Evolutionary conservation across 2,888 invertebrate species (phyloP).

Genomic region (Prosopocoilus inquinatus): DNA sequence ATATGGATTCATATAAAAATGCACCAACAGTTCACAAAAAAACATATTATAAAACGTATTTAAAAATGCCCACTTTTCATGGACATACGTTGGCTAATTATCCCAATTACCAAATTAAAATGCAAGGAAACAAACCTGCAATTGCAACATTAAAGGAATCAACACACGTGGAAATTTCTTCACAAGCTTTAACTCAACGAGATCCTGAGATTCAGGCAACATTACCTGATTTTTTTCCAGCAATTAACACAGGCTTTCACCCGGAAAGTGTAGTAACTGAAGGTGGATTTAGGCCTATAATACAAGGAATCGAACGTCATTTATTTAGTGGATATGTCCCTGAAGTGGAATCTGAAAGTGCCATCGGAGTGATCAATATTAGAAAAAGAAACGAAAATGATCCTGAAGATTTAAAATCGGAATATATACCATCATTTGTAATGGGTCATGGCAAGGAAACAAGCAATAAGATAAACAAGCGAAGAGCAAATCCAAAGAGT

Average conservation of each 20-base stretch:
- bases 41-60: no score
- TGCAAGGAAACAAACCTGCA: constrained; percentile 13
- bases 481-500: constrained; percentile 10
- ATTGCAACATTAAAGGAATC: constrained; percentile 14
- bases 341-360: constrained; percentile 53
- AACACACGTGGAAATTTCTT: constrained; percentile 42
- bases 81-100: no score
- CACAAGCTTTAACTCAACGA: constrained; percentile 43
- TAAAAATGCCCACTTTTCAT: neutral
- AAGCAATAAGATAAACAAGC: constrained; percentile 31
- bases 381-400: constrained; percentile 53
- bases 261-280: constrained; percentile 80
- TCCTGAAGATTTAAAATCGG: constrained; percentile 71
- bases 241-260: constrained; percentile 74
- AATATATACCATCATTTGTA: constrained; percentile 78
- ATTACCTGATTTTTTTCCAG: constrained; percentile 52
- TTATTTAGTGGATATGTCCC: constrained; percentile 45
- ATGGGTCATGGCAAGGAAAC: neutral
- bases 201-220: constrained; percentile 37
- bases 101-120: neutral
- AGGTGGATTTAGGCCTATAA: constrained; percentile 80
- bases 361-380: constrained; percentile 48
- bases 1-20: no score
- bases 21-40: no score
- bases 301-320: constrained; percentile 56